These are phyloP conservation scores for Beroe forskalii DNA, from an alignment of 37 sponge, comb jelly and placozoan genomes.

Conservation along the genomic window DNA sequence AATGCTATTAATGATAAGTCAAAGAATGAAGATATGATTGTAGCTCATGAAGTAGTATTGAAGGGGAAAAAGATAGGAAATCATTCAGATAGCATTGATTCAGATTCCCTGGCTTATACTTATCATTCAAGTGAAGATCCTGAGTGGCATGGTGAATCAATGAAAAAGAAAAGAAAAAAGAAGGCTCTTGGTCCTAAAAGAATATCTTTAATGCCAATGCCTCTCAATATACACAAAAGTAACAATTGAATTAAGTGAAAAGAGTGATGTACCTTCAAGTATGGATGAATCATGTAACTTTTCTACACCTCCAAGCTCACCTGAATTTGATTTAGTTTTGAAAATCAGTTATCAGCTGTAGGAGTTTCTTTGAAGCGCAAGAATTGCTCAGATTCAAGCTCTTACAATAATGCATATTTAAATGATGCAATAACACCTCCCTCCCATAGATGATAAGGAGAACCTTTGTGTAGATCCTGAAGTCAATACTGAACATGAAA, in stretches of 20 bases:
- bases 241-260: constrained; percentile 14
- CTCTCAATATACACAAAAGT: not conserved
- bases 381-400: not conserved
- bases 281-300: constrained; percentile 8
- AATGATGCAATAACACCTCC: constrained; percentile 12
- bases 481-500: not conserved
- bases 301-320: constrained; percentile 46
- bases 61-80: not conserved
- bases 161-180: not conserved
- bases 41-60: constrained; percentile 49
- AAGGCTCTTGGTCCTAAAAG: not conserved
- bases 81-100: not conserved
- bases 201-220: not conserved
- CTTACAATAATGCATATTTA: not conserved
- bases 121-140: constrained; percentile 55
- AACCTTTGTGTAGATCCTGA: not conserved
- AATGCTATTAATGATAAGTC: not conserved
- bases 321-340: constrained; percentile 18
- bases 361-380: not conserved
- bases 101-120: not conserved
- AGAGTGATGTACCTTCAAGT: constrained; percentile 42
- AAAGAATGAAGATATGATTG: not conserved
- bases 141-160: not conserved
- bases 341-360: no score
- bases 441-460: not conserved